A percentile compares a stretch with the other conserved stretches of the same genome.
phyloP scores from a whole-genome alignment of 2,888 invertebrate genomes.

The Amphipyra berbera region DNA sequence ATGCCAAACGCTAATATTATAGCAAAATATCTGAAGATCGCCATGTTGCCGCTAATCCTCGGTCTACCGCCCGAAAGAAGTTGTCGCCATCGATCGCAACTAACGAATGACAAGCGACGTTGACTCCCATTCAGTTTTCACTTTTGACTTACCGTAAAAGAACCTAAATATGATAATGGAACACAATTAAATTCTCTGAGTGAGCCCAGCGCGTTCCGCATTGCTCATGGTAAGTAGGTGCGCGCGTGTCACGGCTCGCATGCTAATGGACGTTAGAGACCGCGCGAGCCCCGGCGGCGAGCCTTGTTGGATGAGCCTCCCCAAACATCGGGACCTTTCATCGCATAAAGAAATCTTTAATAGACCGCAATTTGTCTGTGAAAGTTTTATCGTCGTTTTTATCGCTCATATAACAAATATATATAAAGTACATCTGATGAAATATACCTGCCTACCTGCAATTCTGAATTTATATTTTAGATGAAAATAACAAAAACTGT shows the following conservation, averaged over 20 bases:
- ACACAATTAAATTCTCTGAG: slow-evolving; percentile 89
- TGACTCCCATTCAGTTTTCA: slow-evolving; percentile 86
- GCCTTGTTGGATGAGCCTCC: slow-evolving; percentile 80
- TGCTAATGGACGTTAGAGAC: slow-evolving; percentile 78
- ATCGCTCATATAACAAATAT: slow-evolving; percentile 64
- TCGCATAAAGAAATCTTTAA: slow-evolving; percentile 80
- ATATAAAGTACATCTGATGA: slow-evolving; percentile 34
- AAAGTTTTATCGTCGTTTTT: slow-evolving; percentile 77
- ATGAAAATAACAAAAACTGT: background rate
- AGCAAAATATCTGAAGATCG: slow-evolving; percentile 68
- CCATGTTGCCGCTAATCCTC: slow-evolving; percentile 74
- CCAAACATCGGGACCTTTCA: slow-evolving; percentile 79
- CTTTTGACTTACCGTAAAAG: slow-evolving; percentile 89
- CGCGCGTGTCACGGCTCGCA: slow-evolving; percentile 74
- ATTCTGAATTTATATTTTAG: background rate
- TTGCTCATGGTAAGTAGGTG: slow-evolving; percentile 88
- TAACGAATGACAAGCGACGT: slow-evolving; percentile 84
- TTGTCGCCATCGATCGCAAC: slow-evolving; percentile 86
- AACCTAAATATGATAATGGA: slow-evolving; percentile 90
- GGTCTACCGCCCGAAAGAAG: slow-evolving; percentile 76
- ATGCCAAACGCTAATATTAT: slow-evolving; percentile 72
- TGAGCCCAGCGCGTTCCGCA: slow-evolving; percentile 86
- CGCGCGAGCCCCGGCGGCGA: slow-evolving; percentile 63
- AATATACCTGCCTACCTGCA: slow-evolving; percentile 4
- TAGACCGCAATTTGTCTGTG: slow-evolving; percentile 78